A percentile compares a stretch with the other conserved stretches of the same genome.
Conservation (phyloP, 2,113 vertebrate species). For the Microcebus tavaratra region DNA sequence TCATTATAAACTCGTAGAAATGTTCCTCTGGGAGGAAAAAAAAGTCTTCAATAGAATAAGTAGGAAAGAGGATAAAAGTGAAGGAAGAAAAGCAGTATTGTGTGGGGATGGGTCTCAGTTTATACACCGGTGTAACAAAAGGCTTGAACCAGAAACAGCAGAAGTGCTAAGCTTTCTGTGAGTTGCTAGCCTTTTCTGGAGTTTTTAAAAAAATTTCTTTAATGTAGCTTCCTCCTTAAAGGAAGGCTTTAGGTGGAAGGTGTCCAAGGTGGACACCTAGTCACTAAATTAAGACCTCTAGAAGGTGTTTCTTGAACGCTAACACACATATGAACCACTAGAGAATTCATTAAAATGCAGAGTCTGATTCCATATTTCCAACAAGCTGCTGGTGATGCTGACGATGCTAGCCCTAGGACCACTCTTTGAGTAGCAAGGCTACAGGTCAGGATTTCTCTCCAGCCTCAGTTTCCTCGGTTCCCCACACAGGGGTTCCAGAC, state of each 20-base stretch:
- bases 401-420: not conserved
- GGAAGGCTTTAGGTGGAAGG: too few relatives aligned
- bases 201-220: not conserved
- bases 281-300: not conserved
- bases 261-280: not conserved
- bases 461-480: not conserved
- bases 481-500: not conserved
- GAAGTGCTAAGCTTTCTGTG: not conserved
- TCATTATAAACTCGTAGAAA: not conserved
- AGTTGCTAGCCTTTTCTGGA: too few relatives aligned
- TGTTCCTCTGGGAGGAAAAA: not conserved
- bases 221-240: not conserved
- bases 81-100: not conserved
- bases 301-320: not conserved
- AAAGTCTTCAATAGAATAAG: not conserved
- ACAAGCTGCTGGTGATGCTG: not conserved
- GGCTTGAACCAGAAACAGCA: not conserved
- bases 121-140: too few relatives aligned
- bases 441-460: not conserved
- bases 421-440: not conserved
- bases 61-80: not conserved
- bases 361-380: not conserved
- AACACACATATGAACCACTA: not conserved
- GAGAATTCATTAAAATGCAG: not conserved
- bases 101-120: fast-evolving